These are phyloP conservation scores for Beris chalybata DNA, from an alignment of 2,888 invertebrate genomes.

Conservation along the genomic window DNA sequence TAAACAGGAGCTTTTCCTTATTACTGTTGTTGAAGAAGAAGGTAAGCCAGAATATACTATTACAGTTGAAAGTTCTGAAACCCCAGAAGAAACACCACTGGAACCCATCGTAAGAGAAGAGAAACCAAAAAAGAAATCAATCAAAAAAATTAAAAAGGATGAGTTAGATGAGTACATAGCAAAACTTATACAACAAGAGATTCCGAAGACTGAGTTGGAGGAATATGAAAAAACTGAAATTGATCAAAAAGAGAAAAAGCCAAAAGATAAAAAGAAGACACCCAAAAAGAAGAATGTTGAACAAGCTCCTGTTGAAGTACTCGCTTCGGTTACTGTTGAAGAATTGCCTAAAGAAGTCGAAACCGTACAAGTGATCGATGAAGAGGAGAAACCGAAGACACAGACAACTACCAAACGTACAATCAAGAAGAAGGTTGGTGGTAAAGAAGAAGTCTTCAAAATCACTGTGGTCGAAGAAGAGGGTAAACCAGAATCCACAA, in stretches of 20 bases:
- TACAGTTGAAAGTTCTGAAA: constrained; percentile 53
- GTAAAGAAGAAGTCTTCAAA: constrained; percentile 53
- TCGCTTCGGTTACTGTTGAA: constrained; percentile 44
- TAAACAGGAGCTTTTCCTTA: constrained; percentile 55
- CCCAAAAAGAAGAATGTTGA: constrained; percentile 42
- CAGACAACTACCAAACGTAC: constrained; percentile 55
- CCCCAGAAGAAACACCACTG: constrained; percentile 39
- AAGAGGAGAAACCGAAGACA: constrained; percentile 53
- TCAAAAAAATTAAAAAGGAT: constrained; percentile 51
- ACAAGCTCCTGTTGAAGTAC: constrained; percentile 42
- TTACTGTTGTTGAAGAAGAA: constrained; percentile 54
- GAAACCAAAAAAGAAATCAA: constrained; percentile 50
- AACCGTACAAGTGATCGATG: constrained; percentile 52
- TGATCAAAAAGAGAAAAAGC: constrained; percentile 53
- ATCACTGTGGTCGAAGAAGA: constrained; percentile 37
- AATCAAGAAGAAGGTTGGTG: constrained; percentile 53
- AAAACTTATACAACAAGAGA: constrained; percentile 53
- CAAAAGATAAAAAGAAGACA: constrained; percentile 47
- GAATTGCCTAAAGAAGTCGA: constrained; percentile 55
- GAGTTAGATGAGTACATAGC: constrained; percentile 53
- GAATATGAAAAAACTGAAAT: constrained; percentile 56
- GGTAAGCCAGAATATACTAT: constrained; percentile 54
- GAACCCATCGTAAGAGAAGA: constrained; percentile 43
- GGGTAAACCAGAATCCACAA: constrained; percentile 1
- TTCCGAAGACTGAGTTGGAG: constrained; percentile 55